A percentile compares a stretch with the other conserved stretches of the same genome.
phyloP scores from a whole-genome alignment of 2,113 vertebrate genomes.

The Lagopus muta region DNA sequence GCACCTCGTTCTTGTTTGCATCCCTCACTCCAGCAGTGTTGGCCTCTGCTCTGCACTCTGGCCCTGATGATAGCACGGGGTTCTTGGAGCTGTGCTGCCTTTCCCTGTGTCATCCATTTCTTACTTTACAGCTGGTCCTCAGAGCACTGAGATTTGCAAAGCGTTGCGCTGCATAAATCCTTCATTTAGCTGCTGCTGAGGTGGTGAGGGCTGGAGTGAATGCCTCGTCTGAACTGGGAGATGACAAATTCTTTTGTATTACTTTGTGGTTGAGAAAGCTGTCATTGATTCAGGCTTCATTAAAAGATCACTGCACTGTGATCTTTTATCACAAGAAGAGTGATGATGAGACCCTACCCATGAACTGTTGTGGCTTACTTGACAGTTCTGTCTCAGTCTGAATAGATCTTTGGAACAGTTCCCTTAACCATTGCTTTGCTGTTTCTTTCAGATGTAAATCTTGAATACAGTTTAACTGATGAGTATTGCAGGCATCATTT shows the following conservation, averaged over 20 bases:
- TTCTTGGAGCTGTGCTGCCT: neutral
- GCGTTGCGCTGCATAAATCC: neutral
- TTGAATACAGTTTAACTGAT: slow-evolving; percentile 94
- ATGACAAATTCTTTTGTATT: neutral
- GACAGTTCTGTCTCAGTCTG: neutral
- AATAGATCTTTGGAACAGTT: neutral
- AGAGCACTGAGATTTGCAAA: neutral
- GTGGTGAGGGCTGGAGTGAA: neutral
- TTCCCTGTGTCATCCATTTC: neutral
- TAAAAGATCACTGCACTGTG: neutral
- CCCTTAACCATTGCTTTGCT: slow-evolving; percentile 46
- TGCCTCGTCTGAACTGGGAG: neutral
- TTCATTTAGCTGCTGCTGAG: neutral
- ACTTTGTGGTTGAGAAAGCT: neutral
- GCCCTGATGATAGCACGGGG: neutral
- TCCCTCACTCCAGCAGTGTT: neutral
- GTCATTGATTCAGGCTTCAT: neutral
- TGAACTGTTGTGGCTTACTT: neutral
- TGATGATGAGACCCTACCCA: fast-evolving
- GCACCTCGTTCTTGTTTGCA: neutral
- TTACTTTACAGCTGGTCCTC: neutral
- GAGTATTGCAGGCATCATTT: slow-evolving; percentile 96
- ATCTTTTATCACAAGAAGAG: neutral
- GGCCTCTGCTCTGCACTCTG: neutral
- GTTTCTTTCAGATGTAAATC: slow-evolving; percentile 85